phyloP scores from a whole-genome alignment of 2,113 vertebrate genomes.

The Clarias macrocephalus region DNA sequence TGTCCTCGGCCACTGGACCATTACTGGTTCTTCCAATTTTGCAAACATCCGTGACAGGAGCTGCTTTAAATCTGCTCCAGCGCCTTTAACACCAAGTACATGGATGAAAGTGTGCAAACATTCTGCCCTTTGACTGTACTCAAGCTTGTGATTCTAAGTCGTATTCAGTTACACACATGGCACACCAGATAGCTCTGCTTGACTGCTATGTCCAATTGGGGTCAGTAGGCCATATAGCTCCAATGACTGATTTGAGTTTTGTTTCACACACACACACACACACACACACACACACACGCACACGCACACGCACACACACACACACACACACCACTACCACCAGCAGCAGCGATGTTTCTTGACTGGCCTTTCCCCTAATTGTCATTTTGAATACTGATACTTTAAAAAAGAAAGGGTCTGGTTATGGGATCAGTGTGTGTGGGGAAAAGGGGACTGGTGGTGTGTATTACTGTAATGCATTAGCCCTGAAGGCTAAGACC shows the following conservation, averaged over 20 bases:
- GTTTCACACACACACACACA: conserved; percentile 8
- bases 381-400: conserved; percentile 30
- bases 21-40: not conserved
- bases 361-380: conserved; percentile 45
- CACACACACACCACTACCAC: not conserved
- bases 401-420: conserved; percentile 41
- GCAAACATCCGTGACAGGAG: not conserved
- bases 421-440: conserved; percentile 62
- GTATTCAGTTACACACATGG: conserved; percentile 19
- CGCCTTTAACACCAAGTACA: not conserved
- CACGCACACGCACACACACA: not conserved
- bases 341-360: conserved; percentile 10
- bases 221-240: conserved; percentile 45
- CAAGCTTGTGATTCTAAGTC: conserved; percentile 6
- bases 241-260: conserved; percentile 30
- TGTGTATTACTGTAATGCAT: conserved; percentile 68
- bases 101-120: not conserved
- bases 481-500: conserved; percentile 47
- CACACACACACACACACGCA: conserved; percentile 19
- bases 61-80: not conserved
- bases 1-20: not conserved
- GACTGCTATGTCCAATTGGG: conserved; percentile 51
- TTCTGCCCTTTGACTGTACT: conserved; percentile 23
- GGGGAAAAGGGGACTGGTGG: conserved; percentile 41
- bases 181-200: conserved; percentile 33